Percentiles rank a stretch among this genome's conserved stretches.
Evolutionary conservation across 2,888 invertebrate species (phyloP).

Genomic region (Caenorhabditis sp.): DNA sequence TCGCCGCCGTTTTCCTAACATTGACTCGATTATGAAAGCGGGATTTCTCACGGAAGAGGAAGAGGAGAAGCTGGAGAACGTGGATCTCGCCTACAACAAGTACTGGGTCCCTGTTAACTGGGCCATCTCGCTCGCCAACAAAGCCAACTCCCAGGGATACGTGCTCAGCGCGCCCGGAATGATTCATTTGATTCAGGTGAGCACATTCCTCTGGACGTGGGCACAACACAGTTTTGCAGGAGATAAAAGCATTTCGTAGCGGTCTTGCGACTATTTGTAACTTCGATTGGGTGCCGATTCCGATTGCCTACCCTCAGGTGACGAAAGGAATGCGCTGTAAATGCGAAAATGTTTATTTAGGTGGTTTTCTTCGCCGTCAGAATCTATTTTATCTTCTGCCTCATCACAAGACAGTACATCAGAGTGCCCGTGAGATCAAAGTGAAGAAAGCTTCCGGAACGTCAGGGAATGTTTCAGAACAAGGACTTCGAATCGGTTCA

Average conservation of each 20-base stretch:
- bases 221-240: constrained; percentile 26
- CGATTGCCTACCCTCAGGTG: constrained; percentile 65
- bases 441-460: background rate
- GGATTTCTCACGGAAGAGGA: constrained; percentile 58
- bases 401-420: constrained; percentile 63
- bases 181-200: constrained; percentile 15
- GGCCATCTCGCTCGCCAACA: constrained; percentile 49
- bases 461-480: constrained; percentile 48
- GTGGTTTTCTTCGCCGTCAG: constrained; percentile 68
- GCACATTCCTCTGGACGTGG: constrained; percentile 4
- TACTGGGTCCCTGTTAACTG: constrained; percentile 77
- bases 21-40: constrained; percentile 64
- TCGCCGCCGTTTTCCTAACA: constrained; percentile 68
- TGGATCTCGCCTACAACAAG: constrained; percentile 69
- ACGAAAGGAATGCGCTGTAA: background rate
- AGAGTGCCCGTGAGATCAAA: constrained; percentile 45
- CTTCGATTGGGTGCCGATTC: constrained; percentile 68
- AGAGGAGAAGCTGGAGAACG: constrained; percentile 50
- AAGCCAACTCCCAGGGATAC: constrained; percentile 24
- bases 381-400: constrained; percentile 62
- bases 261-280: constrained; percentile 60
- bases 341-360: constrained; percentile 38
- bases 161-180: constrained; percentile 23
- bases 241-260: constrained; percentile 58
- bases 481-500: constrained; percentile 56